These are phyloP conservation scores for Mya arenaria DNA, from an alignment of 1,140 invertebrate species.

Conservation along the genomic window DNA sequence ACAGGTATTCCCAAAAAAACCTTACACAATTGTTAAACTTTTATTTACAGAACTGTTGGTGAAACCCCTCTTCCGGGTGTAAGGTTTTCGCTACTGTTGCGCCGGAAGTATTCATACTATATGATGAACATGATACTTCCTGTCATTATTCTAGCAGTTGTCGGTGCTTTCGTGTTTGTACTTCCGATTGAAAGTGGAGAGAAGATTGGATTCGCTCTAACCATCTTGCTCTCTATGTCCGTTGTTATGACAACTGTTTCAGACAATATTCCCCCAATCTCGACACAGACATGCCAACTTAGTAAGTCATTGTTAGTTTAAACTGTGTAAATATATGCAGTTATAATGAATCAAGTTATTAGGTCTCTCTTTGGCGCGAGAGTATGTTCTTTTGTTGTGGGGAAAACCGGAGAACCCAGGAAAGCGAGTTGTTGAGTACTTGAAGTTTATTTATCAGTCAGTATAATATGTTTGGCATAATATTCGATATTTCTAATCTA, in stretches of 20 bases:
- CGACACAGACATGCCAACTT: neutral
- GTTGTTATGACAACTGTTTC: slow-evolving; percentile 24
- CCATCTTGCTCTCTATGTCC: slow-evolving; percentile 11
- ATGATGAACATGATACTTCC: slow-evolving; percentile 40
- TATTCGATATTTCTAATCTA: slow-evolving; percentile 3
- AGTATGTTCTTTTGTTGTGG: no score
- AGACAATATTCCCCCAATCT: slow-evolving; percentile 13
- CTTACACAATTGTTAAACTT: no score
- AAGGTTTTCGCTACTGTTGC: neutral
- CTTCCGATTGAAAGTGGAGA: slow-evolving; percentile 33
- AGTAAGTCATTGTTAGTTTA: no score
- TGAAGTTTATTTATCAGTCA: no score
- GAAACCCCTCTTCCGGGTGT: neutral
- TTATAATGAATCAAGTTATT: no score
- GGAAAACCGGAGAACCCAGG: no score
- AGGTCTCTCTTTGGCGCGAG: no score
- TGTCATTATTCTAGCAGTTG: slow-evolving; percentile 11
- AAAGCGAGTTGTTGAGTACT: no score
- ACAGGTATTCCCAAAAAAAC: no score
- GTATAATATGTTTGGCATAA: no score
- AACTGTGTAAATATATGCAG: no score
- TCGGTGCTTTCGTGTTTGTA: slow-evolving; percentile 42
- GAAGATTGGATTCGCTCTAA: slow-evolving; percentile 1
- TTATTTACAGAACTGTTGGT: neutral
- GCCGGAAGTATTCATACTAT: slow-evolving; percentile 17